These are phyloP conservation scores for Menidia menidia DNA, from an alignment of 2,797 vertebrate genomes.

Conservation along the genomic window DNA sequence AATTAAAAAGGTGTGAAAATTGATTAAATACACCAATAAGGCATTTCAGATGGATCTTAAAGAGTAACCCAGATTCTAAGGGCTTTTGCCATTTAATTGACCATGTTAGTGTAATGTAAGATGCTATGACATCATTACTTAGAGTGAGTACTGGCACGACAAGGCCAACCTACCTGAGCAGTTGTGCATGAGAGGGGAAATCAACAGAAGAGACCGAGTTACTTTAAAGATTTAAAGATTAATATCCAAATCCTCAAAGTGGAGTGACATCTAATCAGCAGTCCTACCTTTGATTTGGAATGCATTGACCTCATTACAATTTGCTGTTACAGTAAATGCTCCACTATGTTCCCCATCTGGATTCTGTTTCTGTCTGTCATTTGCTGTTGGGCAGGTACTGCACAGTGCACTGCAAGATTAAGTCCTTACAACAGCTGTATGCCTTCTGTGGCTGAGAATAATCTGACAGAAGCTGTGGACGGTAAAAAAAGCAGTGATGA, in stretches of 20 bases:
- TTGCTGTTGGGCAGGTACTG: not conserved
- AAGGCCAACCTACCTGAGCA: no score
- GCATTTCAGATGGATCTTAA: not conserved
- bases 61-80: not conserved
- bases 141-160: not conserved
- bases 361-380: not conserved
- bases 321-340: not conserved
- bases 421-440: not conserved
- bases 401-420: not conserved
- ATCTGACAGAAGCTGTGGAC: slow-evolving; percentile 4
- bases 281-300: not conserved
- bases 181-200: no score
- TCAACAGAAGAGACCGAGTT: not conserved
- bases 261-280: not conserved
- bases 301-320: not conserved
- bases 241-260: not conserved
- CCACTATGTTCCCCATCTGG: not conserved
- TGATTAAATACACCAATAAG: not conserved
- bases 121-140: not conserved
- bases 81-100: not conserved
- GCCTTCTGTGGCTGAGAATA: not conserved
- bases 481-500: not conserved
- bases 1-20: no score
- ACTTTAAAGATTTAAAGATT: slow-evolving; percentile 3
- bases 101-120: not conserved